phyloP scores from a whole-genome alignment of 1,140 invertebrate genomes.

The Cyrtorhinus lividipennis region DNA sequence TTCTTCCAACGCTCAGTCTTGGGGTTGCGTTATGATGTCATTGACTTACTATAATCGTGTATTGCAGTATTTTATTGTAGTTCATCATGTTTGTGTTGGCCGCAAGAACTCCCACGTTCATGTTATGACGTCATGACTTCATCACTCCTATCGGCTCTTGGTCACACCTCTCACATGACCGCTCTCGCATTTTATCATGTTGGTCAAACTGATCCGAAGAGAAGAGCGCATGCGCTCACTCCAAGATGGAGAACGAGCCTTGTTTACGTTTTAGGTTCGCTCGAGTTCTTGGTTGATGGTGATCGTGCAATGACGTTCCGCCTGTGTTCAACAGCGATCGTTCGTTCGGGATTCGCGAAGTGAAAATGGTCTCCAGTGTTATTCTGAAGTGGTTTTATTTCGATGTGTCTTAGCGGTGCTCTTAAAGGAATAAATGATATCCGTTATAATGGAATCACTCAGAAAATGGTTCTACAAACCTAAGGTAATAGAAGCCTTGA shows the following conservation, averaged over 20 bases:
- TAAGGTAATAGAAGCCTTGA: neutral
- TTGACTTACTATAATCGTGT: no score
- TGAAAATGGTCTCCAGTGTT: neutral
- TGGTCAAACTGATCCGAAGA: no score
- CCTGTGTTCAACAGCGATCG: neutral
- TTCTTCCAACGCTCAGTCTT: no score
- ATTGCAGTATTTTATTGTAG: no score
- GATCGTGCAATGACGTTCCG: neutral
- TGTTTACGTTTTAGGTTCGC: neutral
- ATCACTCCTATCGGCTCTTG: no score
- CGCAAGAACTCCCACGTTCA: no score
- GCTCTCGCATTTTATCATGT: no score
- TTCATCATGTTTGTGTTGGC: no score
- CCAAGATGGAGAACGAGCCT: neutral
- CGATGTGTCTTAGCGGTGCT: neutral
- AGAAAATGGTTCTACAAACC: neutral
- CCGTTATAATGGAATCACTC: neutral
- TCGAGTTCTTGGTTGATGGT: neutral
- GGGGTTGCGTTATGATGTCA: no score
- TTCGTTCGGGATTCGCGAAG: neutral
- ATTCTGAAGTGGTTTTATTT: neutral
- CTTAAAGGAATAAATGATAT: neutral
- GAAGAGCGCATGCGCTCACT: neutral
- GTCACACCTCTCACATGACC: no score
- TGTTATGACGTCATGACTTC: no score